Conservation (phyloP, 2,113 vertebrate genomes). For the Paramormyrops kingsleyae region DNA sequence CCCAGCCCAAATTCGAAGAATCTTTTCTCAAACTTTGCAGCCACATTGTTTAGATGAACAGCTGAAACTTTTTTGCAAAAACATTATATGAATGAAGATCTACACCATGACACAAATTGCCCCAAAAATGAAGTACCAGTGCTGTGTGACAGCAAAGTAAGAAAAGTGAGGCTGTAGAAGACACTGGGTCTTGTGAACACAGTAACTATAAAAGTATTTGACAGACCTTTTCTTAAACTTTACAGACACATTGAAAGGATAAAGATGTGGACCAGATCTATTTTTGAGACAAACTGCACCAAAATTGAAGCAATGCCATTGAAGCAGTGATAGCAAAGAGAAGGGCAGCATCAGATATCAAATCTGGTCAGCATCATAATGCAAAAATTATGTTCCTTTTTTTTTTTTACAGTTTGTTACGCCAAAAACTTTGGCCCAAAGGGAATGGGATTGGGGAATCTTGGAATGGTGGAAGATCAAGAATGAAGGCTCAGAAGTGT, state of each 20-base stretch:
- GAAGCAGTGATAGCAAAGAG: background rate
- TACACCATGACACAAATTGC: too few relatives aligned
- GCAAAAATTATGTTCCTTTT: slow-evolving; percentile 6
- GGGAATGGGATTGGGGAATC: slow-evolving; percentile 85
- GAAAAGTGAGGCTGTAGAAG: too few relatives aligned
- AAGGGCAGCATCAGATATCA: background rate
- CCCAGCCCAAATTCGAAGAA: background rate
- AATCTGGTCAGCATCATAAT: background rate
- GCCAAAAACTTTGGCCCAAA: slow-evolving; percentile 95
- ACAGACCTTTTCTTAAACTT: background rate
- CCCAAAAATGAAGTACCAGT: too few relatives aligned
- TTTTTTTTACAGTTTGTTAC: slow-evolving; percentile 75
- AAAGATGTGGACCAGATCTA: background rate
- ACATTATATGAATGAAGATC: too few relatives aligned
- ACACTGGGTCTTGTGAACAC: too few relatives aligned
- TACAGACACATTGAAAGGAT: background rate
- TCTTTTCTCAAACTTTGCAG: background rate
- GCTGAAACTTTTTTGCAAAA: too few relatives aligned
- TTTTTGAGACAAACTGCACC: background rate
- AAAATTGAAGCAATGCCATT: background rate
- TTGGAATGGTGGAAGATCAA: slow-evolving; percentile 74
- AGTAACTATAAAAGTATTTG: too few relatives aligned
- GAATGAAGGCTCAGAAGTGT: slow-evolving; percentile 40
- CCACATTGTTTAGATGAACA: too few relatives aligned
- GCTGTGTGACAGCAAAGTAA: too few relatives aligned